Evolutionary conservation across 2,888 invertebrate genomes (phyloP), one percentile per base, ranked within the genome.

Genomic region (Dynastes grantii): DNA sequence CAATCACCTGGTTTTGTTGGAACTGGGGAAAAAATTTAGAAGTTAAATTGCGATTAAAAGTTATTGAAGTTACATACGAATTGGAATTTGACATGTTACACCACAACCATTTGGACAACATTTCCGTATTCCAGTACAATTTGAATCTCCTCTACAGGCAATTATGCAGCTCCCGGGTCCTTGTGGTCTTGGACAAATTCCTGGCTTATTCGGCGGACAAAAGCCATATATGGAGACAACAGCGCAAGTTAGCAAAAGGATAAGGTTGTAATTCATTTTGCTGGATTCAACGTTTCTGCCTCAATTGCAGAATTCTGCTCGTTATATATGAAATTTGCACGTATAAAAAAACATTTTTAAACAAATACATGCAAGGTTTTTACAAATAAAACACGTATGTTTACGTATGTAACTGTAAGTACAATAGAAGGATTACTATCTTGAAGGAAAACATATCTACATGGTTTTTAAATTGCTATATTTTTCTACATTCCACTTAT

Each of bases 21-120:
- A 65, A 65, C 65, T 65, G 27, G 2, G 16, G 16, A 11, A 13
- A 3, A 51, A 13, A 51, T 27, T 49, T 45, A 22, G 2, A 8
- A 11, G 51, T 1, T 8, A n/a, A 8, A 29, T 11, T 13, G 8
- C 29, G 3, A 29, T 51, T 16, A 68, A 51, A 1, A 32, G 8
- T 8, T 29, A 51, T 49, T 11, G 6, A 2, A 27, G 51, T 51
- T 27, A 51, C 68, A 51, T 68, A 68, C 68, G 45, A 13, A 75
- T 63, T 49, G 75, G 75, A 8, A 11, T 45, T 32, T 75, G 75
- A 22, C 75, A 75, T 27, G 75, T 63, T 40, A 8, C 40, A 27
- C 75, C 75, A 45, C 75, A 75, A 13, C 45, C 11, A 27, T 40
- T 63, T 8, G 75, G 40, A 37, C 75, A 75, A 63, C 75, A 75